These are phyloP conservation scores for Spinus olivaceus DNA, from an alignment of 2,797 vertebrate genomes.

Conservation along the genomic window DNA sequence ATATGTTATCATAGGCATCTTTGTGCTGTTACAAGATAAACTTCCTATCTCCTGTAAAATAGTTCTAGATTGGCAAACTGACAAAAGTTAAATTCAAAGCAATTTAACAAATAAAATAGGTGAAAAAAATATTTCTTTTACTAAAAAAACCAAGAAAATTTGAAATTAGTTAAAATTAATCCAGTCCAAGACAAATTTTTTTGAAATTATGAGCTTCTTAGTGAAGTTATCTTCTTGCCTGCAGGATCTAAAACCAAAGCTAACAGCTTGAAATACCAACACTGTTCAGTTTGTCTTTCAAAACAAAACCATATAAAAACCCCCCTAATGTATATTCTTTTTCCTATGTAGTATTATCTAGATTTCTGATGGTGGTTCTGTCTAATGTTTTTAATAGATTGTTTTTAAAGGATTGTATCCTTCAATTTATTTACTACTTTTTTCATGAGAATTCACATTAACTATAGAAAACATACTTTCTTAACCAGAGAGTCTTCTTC, in stretches of 20 bases:
- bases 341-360: not conserved
- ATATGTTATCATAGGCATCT: not conserved
- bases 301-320: not conserved
- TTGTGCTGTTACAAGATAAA: not conserved
- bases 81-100: not conserved
- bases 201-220: not conserved
- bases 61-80: not conserved
- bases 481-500: not conserved
- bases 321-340: not conserved
- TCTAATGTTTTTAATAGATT: not conserved
- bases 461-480: not conserved
- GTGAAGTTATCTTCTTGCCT: slow-evolving; percentile 16
- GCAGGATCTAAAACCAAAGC: slow-evolving; percentile 32
- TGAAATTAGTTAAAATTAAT: slow-evolving; percentile 8
- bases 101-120: not conserved
- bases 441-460: not conserved
- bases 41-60: not conserved
- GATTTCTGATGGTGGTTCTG: not conserved
- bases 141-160: slow-evolving; percentile 20
- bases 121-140: not conserved
- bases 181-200: not conserved
- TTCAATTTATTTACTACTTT: not conserved
- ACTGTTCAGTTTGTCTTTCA: not conserved
- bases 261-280: not conserved
- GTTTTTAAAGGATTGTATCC: not conserved